These are phyloP conservation scores for Bombyx mandarina DNA, from an alignment of 1,140 invertebrate genomes.

Conservation along the genomic window DNA sequence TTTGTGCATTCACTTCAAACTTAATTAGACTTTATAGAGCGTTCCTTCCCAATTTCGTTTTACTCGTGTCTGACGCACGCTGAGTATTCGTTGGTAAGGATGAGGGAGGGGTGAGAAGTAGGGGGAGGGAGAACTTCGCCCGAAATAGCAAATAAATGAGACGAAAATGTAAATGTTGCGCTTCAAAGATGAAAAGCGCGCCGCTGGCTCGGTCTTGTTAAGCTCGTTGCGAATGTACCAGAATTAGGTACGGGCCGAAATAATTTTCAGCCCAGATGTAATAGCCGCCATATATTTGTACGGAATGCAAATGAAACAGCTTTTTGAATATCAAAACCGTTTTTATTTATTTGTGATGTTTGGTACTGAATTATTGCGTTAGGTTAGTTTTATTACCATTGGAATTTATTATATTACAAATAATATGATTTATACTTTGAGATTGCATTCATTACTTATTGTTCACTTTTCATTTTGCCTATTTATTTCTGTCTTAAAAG, in stretches of 20 bases:
- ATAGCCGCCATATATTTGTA: slow-evolving; percentile 21
- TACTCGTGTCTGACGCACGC: slow-evolving; percentile 60
- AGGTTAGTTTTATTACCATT: neutral
- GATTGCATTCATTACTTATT: too few species aligned
- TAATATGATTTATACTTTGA: too few species aligned
- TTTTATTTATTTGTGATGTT: too few species aligned
- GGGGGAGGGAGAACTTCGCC: slow-evolving; percentile 36
- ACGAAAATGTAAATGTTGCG: slow-evolving; percentile 71
- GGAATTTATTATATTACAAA: too few species aligned
- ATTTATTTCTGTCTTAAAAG: too few species aligned
- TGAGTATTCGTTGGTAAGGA: slow-evolving; percentile 60
- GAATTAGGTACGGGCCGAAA: slow-evolving; percentile 63
- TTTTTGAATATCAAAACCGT: too few species aligned
- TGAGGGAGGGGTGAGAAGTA: slow-evolving; percentile 24
- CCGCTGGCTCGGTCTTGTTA: slow-evolving; percentile 61
- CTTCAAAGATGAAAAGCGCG: slow-evolving; percentile 68
- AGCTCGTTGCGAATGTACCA: slow-evolving; percentile 67
- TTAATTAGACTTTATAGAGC: slow-evolving; percentile 71
- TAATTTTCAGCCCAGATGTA: slow-evolving; percentile 63
- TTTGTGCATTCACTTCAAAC: slow-evolving; percentile 65
- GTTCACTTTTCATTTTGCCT: too few species aligned
- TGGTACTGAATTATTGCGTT: too few species aligned
- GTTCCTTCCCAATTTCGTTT: slow-evolving; percentile 68
- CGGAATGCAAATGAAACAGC: slow-evolving; percentile 12
- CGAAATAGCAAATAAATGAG: slow-evolving; percentile 71